Evolutionary conservation across 2,113 vertebrate species (phyloP).

Genomic region (Sturnira hondurensis): DNA sequence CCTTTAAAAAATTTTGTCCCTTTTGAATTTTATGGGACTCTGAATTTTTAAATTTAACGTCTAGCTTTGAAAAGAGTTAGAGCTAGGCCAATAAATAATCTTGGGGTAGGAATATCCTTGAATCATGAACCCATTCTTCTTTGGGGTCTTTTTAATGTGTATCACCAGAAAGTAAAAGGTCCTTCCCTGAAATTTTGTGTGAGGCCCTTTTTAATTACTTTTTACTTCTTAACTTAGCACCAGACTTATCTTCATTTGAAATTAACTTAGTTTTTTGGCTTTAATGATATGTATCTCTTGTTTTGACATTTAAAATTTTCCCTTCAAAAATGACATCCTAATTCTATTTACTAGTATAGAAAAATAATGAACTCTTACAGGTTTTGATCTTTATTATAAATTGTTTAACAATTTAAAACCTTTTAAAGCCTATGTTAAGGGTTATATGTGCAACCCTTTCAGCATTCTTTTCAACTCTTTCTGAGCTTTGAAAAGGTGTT

Average conservation of each 20-base stretch:
- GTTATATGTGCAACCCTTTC: neutral
- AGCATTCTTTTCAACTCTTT: neutral
- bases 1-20: neutral
- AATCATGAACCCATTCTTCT: neutral
- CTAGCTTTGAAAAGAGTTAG: neutral
- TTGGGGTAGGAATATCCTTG: neutral
- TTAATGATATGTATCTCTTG: neutral
- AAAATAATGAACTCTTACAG: neutral
- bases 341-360: constrained; percentile 1
- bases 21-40: neutral
- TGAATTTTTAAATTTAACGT: neutral
- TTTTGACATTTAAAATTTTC: neutral
- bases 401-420: neutral
- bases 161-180: neutral
- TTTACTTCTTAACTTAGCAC: neutral
- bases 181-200: neutral
- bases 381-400: constrained; percentile 9
- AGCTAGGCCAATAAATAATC: neutral
- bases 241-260: neutral
- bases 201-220: neutral
- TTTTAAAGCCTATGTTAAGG: neutral
- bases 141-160: neutral
- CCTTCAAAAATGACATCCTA: neutral
- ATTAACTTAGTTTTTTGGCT: neutral
- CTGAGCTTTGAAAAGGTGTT: neutral